Base-by-base conservation (phyloP, 2,888 invertebrate species). In the Hipparchia sbordonii region DNA sequence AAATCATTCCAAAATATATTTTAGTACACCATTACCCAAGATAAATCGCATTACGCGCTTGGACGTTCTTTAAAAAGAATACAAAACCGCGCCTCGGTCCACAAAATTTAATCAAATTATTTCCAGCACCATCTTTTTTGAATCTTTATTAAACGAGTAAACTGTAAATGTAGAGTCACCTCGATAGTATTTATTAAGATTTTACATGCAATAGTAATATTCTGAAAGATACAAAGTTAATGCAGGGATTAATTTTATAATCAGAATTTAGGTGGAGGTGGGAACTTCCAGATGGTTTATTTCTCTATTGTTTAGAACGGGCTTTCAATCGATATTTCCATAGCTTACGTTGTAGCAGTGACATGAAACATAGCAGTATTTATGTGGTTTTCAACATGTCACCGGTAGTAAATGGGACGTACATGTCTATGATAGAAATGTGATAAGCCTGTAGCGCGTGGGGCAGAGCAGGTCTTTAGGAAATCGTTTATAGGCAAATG, bases 31-130 rank as follows among this genome's bases (percentile, higher is more conserved):
- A 86, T 82, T 83, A 84, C 84, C 84, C 84, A 82, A 81, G 84
- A 84, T 86, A 85, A 89, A 88, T 89, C 87, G 84, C 85, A 83
- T 91, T 91, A 91, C 90, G 91, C 91, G 82, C 74, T 72, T 70
- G 88, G 84, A 82, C 84, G 84, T 81, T 83, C 81, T 82, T 84
- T 88, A 70, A 72, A 70, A 88, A 87, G 84, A 85, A 82, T 82
- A 82, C 77, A 80, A 77, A 81, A 81, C 81, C 71, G 79, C 79
- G 81, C 79, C 76, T 77, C 56, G 61, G 69, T 74, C 85, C 86
- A 85, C 83, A 78, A 86, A 88, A 86, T 84, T 83, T 87, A 87
- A 90, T 90, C 85, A 85, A 88, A 88, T 90, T 90, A 89, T 81
- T 84, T 80, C 80, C 82, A 84, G 81, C 81, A 81, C 79, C 80